Base-by-base conservation (phyloP, 1,140 invertebrate species). In the Paralvinella palmiformis region DNA sequence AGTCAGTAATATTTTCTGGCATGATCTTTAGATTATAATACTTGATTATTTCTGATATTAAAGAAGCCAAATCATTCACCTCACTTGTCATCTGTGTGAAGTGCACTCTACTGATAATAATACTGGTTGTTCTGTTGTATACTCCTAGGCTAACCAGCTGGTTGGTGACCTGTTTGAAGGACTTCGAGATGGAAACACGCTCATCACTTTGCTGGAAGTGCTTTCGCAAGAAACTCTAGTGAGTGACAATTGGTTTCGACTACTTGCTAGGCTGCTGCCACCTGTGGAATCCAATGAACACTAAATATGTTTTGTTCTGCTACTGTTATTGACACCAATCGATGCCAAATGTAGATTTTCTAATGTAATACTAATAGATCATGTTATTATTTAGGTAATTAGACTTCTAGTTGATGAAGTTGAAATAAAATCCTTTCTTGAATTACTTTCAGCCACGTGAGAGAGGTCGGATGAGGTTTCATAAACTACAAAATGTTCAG, bases 121-220 rank as follows among this genome's bases (percentile, higher is more conserved):
- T n/a, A n/a, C n/a, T n/a, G n/a, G n/a, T n/a, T n/a, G n/a, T n/a
- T n/a, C n/a, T n/a, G n/a, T n/a, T n/a, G n/a, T n/a, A n/a, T n/a
- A n/a, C n/a, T 57, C 35, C 27, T 50, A 64, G 63, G 36, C 35
- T 13, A 17, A 59, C 20, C 64, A 20, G 45, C 88, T 89, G 73
- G 98, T 99, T 80, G 94, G 98, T 72, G 95, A 94, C 82, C 98
- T 99, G 83, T 96, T 98, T 75, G 95, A 98, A 76, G 96, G 99
- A 82, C 98, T 99, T 86, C 88, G 95, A 75, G 98, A 98, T 87
- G 96, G 96, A 59, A 85, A 98, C 72, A 98, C 98, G 83, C 86
- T 99, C 70, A 98, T 99, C 95, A 84, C 98, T 68, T 85, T 99
- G 73, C 87, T 99, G 69, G 96, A 99, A 83, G 95, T 98, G 59